These are phyloP conservation scores for Dinoponera quadriceps DNA, from an alignment of 1,140 invertebrate species.

Conservation along the genomic window DNA sequence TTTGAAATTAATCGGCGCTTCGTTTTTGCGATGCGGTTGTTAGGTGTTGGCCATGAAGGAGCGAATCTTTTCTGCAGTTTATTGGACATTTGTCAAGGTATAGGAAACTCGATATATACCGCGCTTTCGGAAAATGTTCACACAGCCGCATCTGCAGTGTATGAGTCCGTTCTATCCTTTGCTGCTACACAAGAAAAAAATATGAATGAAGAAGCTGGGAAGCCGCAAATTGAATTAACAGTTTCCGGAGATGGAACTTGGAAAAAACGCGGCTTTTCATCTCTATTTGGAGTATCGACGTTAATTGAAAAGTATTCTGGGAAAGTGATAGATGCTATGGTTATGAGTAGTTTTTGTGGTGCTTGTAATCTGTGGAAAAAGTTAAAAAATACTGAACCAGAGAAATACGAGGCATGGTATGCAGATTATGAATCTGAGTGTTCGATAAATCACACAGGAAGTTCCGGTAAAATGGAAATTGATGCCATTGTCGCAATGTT, in stretches of 20 bases:
- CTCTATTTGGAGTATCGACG: conserved; percentile 65
- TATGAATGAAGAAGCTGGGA: conserved; percentile 48
- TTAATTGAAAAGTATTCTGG: conserved; percentile 67
- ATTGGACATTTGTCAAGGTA: conserved; percentile 55
- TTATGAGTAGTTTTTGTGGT: conserved; percentile 66
- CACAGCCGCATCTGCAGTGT: background rate
- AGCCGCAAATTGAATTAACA: conserved; percentile 56
- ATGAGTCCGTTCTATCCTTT: conserved; percentile 1
- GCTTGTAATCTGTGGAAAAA: conserved; percentile 61
- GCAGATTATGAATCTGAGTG: conserved; percentile 57
- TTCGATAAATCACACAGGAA: conserved; percentile 60
- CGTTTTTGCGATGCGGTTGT: conserved; percentile 59
- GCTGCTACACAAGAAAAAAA: conserved; percentile 54
- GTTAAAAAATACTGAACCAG: conserved; percentile 31
- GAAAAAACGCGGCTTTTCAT: conserved; percentile 69
- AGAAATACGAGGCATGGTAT: conserved; percentile 57
- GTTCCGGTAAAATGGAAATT: conserved; percentile 67
- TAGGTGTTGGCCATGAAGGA: conserved; percentile 54
- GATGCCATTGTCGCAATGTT: conserved; percentile 66
- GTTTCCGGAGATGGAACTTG: too few species aligned
- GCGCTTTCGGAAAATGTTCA: conserved; percentile 11
- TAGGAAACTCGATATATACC: background rate
- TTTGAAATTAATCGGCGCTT: conserved; percentile 65
- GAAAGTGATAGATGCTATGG: conserved; percentile 69
- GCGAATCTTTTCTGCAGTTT: conserved; percentile 53